Evolutionary conservation across 2,113 vertebrate species (phyloP).

Genomic region (Halichoerus grypus): DNA sequence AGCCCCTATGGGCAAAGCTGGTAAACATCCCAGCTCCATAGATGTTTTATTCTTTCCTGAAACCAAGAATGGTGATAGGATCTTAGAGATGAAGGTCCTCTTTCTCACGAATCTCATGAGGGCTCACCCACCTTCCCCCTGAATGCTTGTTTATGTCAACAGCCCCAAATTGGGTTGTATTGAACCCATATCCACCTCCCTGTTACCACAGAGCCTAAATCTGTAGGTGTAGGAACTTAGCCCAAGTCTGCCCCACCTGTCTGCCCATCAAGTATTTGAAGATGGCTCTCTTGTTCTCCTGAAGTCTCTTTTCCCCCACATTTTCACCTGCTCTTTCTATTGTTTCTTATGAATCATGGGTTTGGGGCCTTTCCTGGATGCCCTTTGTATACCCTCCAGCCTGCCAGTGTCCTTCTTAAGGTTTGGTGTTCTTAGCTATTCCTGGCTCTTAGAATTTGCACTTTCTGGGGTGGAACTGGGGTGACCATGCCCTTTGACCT

Average conservation of each 20-base stretch:
- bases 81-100: accelerated
- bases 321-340: accelerated
- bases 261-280: not conserved
- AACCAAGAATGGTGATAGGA: not conserved
- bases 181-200: not conserved
- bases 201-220: too few relatives aligned
- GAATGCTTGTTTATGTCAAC: not conserved
- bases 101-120: accelerated
- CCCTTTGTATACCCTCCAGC: not conserved
- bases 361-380: too few relatives aligned
- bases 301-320: accelerated
- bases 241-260: accelerated
- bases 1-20: not conserved
- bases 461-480: not conserved
- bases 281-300: not conserved
- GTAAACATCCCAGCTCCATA: accelerated
- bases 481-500: accelerated
- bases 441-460: not conserved
- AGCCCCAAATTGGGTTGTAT: not conserved
- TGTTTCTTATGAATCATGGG: accelerated
- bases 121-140: not conserved
- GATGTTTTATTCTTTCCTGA: not conserved
- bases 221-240: accelerated
- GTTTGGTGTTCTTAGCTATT: not conserved
- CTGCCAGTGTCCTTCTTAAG: too few relatives aligned